phyloP scores from a whole-genome alignment of 2,113 vertebrate species.

The Cacatua alba region DNA sequence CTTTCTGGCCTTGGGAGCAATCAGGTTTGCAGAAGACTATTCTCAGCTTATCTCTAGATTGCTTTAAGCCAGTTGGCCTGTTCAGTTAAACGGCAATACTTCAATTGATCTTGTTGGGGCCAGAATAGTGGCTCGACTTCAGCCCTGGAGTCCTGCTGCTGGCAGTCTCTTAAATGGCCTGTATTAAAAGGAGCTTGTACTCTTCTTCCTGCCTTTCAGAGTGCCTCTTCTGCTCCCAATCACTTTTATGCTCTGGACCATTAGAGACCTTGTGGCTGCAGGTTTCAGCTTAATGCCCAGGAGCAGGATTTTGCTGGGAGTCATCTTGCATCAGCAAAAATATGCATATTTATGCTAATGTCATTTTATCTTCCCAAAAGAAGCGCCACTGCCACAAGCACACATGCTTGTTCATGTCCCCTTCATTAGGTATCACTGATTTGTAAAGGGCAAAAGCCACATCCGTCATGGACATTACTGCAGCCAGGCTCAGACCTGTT shows the following conservation, averaged over 20 bases:
- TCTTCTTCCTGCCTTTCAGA: not conserved
- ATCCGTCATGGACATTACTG: not conserved
- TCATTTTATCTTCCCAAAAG: not conserved
- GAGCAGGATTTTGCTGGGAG: not conserved
- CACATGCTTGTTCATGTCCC: not conserved
- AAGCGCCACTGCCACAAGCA: not conserved
- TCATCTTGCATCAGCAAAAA: not conserved
- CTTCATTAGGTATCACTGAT: not conserved
- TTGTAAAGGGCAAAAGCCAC: not conserved
- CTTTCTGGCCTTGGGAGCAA: not conserved
- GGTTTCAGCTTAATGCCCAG: not conserved
- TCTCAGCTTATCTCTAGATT: not conserved
- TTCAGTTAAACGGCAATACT: not conserved
- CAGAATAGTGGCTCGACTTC: not conserved
- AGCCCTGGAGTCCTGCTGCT: not conserved
- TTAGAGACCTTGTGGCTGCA: not conserved
- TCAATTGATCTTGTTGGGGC: not conserved
- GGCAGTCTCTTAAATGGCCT: not conserved
- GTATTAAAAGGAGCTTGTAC: not conserved
- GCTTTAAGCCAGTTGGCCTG: not conserved
- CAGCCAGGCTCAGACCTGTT: not conserved
- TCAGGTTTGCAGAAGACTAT: not conserved
- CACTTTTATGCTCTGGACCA: not conserved
- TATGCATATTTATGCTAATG: not conserved
- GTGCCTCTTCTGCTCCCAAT: not conserved